These are phyloP conservation scores for Sternarchorhynchus goeldii DNA, from an alignment of 2,797 vertebrate species.

Conservation along the genomic window DNA sequence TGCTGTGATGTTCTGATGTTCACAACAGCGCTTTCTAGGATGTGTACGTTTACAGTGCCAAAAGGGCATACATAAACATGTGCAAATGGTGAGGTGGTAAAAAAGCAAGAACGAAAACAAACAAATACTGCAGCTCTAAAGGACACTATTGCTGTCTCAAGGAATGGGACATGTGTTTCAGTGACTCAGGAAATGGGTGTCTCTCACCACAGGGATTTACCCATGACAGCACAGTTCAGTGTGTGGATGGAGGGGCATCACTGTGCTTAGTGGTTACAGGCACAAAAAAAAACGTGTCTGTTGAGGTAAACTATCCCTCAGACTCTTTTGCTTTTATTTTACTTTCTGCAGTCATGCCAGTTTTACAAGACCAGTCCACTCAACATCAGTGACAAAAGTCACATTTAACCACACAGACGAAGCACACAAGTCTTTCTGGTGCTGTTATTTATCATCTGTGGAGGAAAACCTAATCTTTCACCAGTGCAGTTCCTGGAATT, in stretches of 20 bases:
- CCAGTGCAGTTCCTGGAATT: constrained; percentile 35
- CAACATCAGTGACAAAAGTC: constrained; percentile 29
- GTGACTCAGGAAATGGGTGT: constrained; percentile 17
- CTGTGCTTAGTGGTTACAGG: neutral
- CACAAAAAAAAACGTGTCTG: constrained; percentile 3
- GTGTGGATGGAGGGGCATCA: neutral
- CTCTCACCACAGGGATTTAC: constrained; percentile 26
- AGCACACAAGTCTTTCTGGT: constrained; percentile 5
- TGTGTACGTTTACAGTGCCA: no score
- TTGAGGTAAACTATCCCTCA: constrained; percentile 28
- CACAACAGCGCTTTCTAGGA: neutral
- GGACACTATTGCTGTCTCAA: no score
- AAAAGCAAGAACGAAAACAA: no score
- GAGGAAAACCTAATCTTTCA: constrained; percentile 19
- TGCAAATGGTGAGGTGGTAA: no score
- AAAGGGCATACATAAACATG: no score
- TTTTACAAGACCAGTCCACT: constrained; percentile 21
- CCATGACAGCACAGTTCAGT: constrained; percentile 28
- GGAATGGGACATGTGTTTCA: neutral
- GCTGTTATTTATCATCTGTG: constrained; percentile 46
- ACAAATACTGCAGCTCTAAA: no score
- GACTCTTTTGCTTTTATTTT: constrained; percentile 8
- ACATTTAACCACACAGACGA: constrained; percentile 5
- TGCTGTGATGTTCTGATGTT: constrained; percentile 22
- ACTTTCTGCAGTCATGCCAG: neutral